A percentile compares a stretch with the other conserved stretches of the same genome.
Conservation (phyloP, 1,140 invertebrate species). For the Panagrolaimus sp. region DNA sequence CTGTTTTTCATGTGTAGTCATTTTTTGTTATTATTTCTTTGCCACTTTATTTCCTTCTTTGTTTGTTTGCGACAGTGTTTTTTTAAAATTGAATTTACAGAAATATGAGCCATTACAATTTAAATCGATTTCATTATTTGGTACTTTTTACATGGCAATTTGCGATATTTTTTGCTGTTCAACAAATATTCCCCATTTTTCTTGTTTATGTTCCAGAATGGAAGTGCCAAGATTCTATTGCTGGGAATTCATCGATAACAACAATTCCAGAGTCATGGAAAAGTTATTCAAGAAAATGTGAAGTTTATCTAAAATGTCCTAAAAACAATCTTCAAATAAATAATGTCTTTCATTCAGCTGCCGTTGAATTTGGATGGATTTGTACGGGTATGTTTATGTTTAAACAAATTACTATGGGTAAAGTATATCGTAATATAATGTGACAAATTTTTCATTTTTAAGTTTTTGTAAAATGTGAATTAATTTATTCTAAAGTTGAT, state of each 20-base stretch:
- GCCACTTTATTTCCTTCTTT: too few species aligned
- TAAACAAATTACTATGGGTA: too few species aligned
- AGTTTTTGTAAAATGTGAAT: too few species aligned
- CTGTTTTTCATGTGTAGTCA: too few species aligned
- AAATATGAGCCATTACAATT: background rate
- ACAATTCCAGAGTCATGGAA: background rate
- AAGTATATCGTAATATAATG: too few species aligned
- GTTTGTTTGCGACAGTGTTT: too few species aligned
- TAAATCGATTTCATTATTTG: background rate
- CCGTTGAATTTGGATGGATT: conserved; percentile 12
- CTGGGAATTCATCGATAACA: background rate
- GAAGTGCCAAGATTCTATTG: background rate
- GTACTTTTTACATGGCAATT: conserved; percentile 5
- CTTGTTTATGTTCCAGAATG: conserved; percentile 18
- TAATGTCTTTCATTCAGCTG: conserved; percentile 17
- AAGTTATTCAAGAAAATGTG: background rate
- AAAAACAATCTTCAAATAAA: background rate
- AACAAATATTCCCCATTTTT: conserved; percentile 9
- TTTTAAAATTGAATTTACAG: too few species aligned
- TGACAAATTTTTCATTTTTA: too few species aligned
- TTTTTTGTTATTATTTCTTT: too few species aligned
- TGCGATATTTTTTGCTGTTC: background rate
- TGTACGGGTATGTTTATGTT: background rate
- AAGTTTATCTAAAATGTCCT: background rate
- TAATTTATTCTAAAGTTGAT: too few species aligned